A percentile compares a stretch with the other conserved stretches of the same genome.
Evolutionary conservation across 2,797 vertebrate genomes (phyloP).

Genomic region (Alca torda): DNA sequence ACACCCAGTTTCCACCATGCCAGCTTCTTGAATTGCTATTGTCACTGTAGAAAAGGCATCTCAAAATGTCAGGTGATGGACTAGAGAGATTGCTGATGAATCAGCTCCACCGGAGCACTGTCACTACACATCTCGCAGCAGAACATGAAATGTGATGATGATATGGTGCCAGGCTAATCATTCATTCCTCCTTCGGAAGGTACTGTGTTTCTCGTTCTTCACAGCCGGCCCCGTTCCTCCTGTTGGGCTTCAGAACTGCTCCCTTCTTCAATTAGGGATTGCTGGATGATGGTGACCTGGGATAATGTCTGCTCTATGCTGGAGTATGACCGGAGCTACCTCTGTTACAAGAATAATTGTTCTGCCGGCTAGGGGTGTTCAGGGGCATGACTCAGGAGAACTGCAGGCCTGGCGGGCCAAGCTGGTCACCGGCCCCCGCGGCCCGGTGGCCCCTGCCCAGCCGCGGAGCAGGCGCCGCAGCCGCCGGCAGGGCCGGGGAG

Average conservation of each 20-base stretch:
- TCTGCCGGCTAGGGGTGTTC: background rate
- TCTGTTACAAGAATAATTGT: background rate
- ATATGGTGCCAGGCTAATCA: background rate
- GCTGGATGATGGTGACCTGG: background rate
- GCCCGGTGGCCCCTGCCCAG: background rate
- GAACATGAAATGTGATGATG: background rate
- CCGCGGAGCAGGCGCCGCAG: background rate
- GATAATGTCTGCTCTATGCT: background rate
- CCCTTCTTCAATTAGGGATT: background rate
- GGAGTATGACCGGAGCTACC: background rate
- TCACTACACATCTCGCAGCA: background rate
- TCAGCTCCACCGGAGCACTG: background rate
- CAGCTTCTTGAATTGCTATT: background rate
- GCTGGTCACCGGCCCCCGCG: background rate
- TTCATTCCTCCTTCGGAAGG: background rate
- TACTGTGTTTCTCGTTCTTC: background rate
- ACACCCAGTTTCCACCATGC: background rate
- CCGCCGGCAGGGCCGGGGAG: background rate
- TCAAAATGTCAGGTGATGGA: background rate
- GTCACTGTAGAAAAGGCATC: background rate
- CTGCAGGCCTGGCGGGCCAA: background rate
- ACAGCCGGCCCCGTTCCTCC: background rate
- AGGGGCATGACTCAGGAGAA: background rate
- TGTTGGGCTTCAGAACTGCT: background rate
- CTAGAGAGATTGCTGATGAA: background rate